A percentile compares a stretch with the other conserved stretches of the same genome.
Conservation (phyloP, 2,888 invertebrate species). For the Bellardia pandia region DNA sequence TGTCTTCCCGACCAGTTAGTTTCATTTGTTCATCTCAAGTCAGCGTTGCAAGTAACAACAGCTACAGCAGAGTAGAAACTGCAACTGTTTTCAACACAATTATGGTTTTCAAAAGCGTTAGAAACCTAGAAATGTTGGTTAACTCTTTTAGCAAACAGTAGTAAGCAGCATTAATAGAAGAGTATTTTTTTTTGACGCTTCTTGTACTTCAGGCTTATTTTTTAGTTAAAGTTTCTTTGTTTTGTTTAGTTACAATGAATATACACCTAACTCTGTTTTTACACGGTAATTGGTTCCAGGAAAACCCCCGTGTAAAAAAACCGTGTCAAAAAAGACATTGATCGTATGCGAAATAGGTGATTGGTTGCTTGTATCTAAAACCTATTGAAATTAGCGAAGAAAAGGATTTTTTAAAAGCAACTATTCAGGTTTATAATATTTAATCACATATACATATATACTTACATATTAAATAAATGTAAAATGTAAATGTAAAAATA, state of each 20-base stretch:
- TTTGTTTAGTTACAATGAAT: conserved; percentile 34
- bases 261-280: neutral
- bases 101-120: conserved; percentile 61
- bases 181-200: neutral
- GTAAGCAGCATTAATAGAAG: neutral
- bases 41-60: conserved; percentile 26
- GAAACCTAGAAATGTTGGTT: conserved; percentile 60
- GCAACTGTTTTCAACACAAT: conserved; percentile 64
- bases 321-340: too few relatives aligned
- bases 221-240: conserved; percentile 30
- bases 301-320: too few relatives aligned
- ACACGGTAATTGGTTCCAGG: too few relatives aligned
- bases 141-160: conserved; percentile 18
- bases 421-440: too few relatives aligned
- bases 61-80: conserved; percentile 40
- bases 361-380: too few relatives aligned
- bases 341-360: too few relatives aligned
- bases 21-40: conserved; percentile 53
- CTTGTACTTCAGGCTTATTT: conserved; percentile 15
- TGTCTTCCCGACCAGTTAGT: conserved; percentile 39
- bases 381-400: too few relatives aligned
- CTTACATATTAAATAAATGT: too few relatives aligned
- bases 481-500: too few relatives aligned
- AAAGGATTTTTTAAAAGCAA: too few relatives aligned
- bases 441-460: too few relatives aligned